phyloP scores from a whole-genome alignment of 2,113 vertebrate species.

The Mesitornis unicolor region DNA sequence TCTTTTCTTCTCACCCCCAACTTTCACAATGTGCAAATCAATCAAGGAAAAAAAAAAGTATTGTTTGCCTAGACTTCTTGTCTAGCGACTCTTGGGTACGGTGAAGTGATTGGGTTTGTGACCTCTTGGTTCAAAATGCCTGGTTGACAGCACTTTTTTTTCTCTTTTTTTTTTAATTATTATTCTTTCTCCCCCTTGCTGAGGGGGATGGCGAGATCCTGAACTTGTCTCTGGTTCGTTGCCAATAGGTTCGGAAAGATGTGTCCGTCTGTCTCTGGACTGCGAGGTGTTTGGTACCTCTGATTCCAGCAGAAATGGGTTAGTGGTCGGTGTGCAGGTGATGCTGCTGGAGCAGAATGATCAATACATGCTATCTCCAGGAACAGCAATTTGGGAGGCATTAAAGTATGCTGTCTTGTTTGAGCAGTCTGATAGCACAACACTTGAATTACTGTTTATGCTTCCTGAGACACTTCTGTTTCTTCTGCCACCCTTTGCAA shows the following conservation, averaged over 20 bases:
- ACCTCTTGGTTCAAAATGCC: constrained; percentile 1
- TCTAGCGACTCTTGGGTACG: neutral
- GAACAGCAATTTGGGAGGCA: neutral
- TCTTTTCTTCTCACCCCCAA: constrained; percentile 14
- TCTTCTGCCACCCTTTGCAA: neutral
- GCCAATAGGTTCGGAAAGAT: neutral
- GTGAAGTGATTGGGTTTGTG: constrained; percentile 30
- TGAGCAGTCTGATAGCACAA: neutral
- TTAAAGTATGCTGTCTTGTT: neutral
- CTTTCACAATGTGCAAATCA: constrained; percentile 54
- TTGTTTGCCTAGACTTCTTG: constrained; percentile 23
- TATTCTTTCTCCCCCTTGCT: neutral
- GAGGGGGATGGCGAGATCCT: neutral
- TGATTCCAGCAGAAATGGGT: neutral
- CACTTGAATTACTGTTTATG: neutral
- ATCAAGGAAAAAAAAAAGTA: neutral
- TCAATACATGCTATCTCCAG: neutral
- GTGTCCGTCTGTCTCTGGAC: neutral
- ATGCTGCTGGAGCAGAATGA: neutral
- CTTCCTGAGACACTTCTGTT: neutral
- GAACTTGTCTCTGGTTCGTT: neutral
- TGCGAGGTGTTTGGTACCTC: neutral
- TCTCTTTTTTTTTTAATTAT: too few species aligned
- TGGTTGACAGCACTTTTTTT: neutral
- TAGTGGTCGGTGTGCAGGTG: neutral